Percentiles rank a stretch among this genome's conserved stretches.
Evolutionary conservation across 2,888 invertebrate species (phyloP).

Genomic region (Caenorhabditis sinica): DNA sequence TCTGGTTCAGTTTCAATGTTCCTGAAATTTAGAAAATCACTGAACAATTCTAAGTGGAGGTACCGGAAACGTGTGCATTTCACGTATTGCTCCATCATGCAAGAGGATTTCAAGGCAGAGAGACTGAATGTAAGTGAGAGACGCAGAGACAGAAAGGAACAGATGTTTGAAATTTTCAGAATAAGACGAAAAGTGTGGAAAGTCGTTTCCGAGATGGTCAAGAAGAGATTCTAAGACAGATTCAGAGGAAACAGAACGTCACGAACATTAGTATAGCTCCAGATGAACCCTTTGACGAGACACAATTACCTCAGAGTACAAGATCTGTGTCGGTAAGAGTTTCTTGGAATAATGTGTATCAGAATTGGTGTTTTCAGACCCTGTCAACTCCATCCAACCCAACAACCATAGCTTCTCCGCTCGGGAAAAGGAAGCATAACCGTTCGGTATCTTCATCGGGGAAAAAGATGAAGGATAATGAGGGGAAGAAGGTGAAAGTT

Average conservation of each 20-base stretch:
- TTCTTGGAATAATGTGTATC: neutral
- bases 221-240: slow-evolving; percentile 70
- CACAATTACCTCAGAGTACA: slow-evolving; percentile 13
- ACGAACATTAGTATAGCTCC: slow-evolving; percentile 71
- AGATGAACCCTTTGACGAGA: slow-evolving; percentile 53
- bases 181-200: slow-evolving; percentile 60
- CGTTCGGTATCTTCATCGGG: neutral
- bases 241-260: slow-evolving; percentile 75
- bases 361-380: slow-evolving; percentile 29
- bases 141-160: neutral
- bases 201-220: slow-evolving; percentile 68
- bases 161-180: slow-evolving; percentile 48
- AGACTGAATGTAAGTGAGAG: slow-evolving; percentile 57
- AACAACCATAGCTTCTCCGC: slow-evolving; percentile 46
- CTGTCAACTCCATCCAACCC: slow-evolving; percentile 42
- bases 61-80: slow-evolving; percentile 83
- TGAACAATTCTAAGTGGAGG: slow-evolving; percentile 81
- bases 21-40: slow-evolving; percentile 71
- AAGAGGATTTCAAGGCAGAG: slow-evolving; percentile 73
- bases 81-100: slow-evolving; percentile 82
- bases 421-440: slow-evolving; percentile 57
- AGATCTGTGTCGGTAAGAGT: slow-evolving; percentile 38
- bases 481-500: slow-evolving; percentile 33
- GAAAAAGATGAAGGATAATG: slow-evolving; percentile 48
- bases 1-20: neutral